Percentiles rank a stretch among this genome's conserved stretches.
phyloP scores from a whole-genome alignment of 2,113 vertebrate genomes.

The Patagioenas fasciata region DNA sequence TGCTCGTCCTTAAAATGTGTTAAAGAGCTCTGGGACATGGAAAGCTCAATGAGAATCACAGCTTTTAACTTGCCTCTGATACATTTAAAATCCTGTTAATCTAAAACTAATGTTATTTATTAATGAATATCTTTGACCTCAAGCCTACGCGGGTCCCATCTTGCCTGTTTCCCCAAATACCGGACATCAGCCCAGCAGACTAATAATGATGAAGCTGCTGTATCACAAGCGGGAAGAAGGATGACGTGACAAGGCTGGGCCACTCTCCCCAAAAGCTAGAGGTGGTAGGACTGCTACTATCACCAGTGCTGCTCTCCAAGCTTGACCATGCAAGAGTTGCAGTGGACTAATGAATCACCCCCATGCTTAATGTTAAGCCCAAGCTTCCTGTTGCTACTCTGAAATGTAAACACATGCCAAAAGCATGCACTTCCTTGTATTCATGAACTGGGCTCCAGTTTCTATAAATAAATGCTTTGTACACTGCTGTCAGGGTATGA shows the following conservation, averaged over 20 bases:
- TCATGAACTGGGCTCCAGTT: not conserved
- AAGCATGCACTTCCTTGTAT: not conserved
- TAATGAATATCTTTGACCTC: not conserved
- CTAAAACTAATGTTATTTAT: not conserved
- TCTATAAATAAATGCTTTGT: not conserved
- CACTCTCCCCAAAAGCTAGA: not conserved
- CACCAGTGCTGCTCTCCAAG: not conserved
- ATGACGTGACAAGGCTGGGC: not conserved
- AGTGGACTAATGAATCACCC: accelerated
- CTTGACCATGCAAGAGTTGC: not conserved
- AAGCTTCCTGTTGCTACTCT: not conserved
- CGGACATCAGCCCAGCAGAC: not conserved
- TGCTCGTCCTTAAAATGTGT: not conserved
- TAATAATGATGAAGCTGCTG: not conserved
- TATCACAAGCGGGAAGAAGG: not conserved
- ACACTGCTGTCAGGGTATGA: not conserved
- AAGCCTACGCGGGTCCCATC: not conserved
- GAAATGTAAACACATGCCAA: not conserved
- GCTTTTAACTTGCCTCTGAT: not conserved
- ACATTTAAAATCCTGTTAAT: not conserved
- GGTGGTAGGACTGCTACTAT: not conserved
- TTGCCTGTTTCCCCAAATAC: not conserved
- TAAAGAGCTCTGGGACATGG: not conserved
- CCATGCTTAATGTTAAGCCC: not conserved
- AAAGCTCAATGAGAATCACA: not conserved